Conservation (phyloP, 1,140 invertebrate genomes). For the Globodera rostochiensis region DNA sequence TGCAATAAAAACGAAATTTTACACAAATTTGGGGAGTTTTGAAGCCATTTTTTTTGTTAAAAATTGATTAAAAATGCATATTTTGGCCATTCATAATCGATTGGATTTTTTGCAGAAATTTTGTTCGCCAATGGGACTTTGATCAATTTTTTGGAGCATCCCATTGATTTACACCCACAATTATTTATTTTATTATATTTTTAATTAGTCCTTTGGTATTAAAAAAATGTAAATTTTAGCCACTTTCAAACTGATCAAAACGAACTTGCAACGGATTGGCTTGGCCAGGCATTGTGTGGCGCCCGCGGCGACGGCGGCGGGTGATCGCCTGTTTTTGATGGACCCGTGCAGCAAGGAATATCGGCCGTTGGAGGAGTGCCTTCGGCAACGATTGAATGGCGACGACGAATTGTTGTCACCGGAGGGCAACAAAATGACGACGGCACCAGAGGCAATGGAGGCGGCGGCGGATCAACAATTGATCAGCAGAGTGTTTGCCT, state of each 20-base stretch:
- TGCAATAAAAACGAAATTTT: not conserved
- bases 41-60: too few species aligned
- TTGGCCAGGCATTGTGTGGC: constrained; percentile 16
- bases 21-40: too few species aligned
- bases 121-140: not conserved
- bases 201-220: constrained; percentile 13
- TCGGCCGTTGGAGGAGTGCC: constrained; percentile 12
- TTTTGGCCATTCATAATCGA: too few species aligned
- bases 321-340: constrained; percentile 5
- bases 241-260: constrained; percentile 64
- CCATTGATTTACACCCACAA: constrained; percentile 2
- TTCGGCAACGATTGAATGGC: not conserved
- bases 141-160: constrained; percentile 11
- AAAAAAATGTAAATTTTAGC: constrained; percentile 46
- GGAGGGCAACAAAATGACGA: not conserved
- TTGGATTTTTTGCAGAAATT: not conserved
- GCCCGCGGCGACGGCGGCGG: not conserved
- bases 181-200: constrained; percentile 18
- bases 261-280: constrained; percentile 55
- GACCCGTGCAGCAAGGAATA: constrained; percentile 3
- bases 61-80: too few species aligned
- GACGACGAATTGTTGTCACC: not conserved
- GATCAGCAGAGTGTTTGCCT: not conserved
- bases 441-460: not conserved
- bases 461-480: not conserved